Conservation (phyloP, 2,113 vertebrate genomes). For the Proterorhinus semilunaris region DNA sequence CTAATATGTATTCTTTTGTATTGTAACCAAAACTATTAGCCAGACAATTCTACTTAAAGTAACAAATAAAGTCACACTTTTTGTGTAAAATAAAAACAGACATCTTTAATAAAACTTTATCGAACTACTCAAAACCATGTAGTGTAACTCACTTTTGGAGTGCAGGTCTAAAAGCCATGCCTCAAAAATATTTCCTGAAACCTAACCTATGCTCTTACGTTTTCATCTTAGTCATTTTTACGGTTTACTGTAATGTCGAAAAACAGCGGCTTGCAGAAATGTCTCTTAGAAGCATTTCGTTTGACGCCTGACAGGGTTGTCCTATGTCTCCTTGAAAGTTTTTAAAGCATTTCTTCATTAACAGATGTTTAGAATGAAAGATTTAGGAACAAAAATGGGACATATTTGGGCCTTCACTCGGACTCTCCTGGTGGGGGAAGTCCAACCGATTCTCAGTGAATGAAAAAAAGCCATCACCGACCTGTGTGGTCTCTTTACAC, state of each 20-base stretch:
- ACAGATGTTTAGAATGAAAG: neutral
- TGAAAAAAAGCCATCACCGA: constrained; percentile 78
- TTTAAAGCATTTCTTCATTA: neutral
- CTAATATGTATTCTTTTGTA: too few relatives aligned
- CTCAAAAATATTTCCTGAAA: neutral
- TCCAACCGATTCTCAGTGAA: constrained; percentile 63
- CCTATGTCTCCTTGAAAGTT: neutral
- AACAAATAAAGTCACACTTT: too few relatives aligned
- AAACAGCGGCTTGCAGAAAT: neutral
- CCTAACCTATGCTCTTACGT: neutral
- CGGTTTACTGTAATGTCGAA: neutral
- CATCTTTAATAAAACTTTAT: too few relatives aligned
- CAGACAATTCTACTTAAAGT: too few relatives aligned
- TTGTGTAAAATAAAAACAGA: too few relatives aligned
- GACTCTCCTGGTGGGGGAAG: constrained; percentile 48
- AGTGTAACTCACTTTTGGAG: too few relatives aligned
- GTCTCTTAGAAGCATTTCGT: neutral
- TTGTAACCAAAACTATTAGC: too few relatives aligned
- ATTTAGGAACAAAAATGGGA: constrained; percentile 32
- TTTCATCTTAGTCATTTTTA: neutral
- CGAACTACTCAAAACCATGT: too few relatives aligned
- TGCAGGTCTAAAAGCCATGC: neutral
- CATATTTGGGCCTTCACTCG: constrained; percentile 10
- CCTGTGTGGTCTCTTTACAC: constrained; percentile 56
- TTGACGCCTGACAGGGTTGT: neutral